Conservation (phyloP, 1,140 invertebrate genomes). For the Drosophila subobscura region DNA sequence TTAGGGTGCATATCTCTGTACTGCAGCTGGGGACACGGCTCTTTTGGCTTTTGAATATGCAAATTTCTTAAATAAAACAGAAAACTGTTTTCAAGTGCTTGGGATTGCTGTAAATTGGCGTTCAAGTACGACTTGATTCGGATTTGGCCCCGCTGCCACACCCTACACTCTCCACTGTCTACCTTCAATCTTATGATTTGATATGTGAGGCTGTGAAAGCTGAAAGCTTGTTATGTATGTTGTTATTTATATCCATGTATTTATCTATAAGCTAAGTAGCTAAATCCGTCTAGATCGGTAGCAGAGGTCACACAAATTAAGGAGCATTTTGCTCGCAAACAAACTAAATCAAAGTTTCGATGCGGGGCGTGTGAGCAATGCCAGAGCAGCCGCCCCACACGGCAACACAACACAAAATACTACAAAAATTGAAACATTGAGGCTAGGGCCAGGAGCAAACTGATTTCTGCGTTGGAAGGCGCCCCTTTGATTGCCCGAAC, state of each 20-base stretch:
- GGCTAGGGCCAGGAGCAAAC: conserved; percentile 3
- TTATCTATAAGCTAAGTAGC: conserved; percentile 53
- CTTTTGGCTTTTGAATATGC: conserved; percentile 60
- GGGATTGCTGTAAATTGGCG: conserved; percentile 66
- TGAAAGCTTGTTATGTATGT: conserved; percentile 17
- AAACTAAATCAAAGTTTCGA: conserved; percentile 20
- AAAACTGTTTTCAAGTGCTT: conserved; percentile 44
- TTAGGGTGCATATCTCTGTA: conserved; percentile 29
- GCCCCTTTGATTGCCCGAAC: too few species aligned
- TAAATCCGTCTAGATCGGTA: conserved; percentile 41
- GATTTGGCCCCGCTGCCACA: conserved; percentile 29
- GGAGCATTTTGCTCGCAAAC: conserved; percentile 26
- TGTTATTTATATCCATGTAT: conserved; percentile 15
- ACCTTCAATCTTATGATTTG: too few species aligned
- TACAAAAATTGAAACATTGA: too few species aligned
- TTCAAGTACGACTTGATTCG: conserved; percentile 74
- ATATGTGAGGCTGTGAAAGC: conserved; percentile 12
- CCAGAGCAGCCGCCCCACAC: conserved; percentile 5
- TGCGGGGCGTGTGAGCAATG: conserved; percentile 64
- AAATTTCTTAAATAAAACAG: conserved; percentile 59
- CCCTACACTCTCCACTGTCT: too few species aligned
- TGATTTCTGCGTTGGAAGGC: too few species aligned
- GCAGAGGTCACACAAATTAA: conserved; percentile 67
- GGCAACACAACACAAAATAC: too few species aligned
- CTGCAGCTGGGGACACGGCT: background rate